phyloP scores from a whole-genome alignment of 2,113 vertebrate genomes.

The Dissostichus mawsoni region DNA sequence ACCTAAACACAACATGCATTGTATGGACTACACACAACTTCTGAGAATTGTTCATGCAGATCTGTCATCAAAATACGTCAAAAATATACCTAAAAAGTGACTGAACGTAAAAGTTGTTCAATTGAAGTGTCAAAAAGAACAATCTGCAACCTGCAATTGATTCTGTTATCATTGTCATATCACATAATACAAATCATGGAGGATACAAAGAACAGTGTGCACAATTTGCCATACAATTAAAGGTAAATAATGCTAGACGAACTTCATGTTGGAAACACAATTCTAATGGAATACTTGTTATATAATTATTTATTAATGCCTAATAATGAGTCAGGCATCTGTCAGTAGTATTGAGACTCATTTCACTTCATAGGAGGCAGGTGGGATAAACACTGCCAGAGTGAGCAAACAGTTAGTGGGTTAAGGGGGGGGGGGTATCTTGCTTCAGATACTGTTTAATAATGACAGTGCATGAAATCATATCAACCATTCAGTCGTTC shows the following conservation, averaged over 20 bases:
- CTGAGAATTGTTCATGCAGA: no score
- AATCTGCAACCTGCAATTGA: no score
- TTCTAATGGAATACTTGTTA: background rate
- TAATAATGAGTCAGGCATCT: background rate
- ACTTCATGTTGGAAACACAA: background rate
- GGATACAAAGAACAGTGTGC: no score
- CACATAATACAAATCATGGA: no score
- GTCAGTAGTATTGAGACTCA: background rate
- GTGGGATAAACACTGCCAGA: background rate
- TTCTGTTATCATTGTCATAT: no score
- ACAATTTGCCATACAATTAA: background rate
- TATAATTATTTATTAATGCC: background rate
- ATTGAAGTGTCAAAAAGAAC: no score
- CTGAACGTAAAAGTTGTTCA: no score
- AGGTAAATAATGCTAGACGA: no score
- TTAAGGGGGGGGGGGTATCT: no score
- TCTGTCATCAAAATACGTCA: no score
- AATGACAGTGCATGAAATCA: slow-evolving; percentile 3
- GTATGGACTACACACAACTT: background rate
- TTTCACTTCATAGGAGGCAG: background rate
- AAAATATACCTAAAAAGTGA: no score
- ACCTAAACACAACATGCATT: background rate
- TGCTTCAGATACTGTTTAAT: background rate
- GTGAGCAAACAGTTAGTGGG: background rate
- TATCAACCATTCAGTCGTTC: background rate